These are phyloP conservation scores for Drosophila pseudotalamancana DNA, from an alignment of 2,888 invertebrate species.

Conservation along the genomic window DNA sequence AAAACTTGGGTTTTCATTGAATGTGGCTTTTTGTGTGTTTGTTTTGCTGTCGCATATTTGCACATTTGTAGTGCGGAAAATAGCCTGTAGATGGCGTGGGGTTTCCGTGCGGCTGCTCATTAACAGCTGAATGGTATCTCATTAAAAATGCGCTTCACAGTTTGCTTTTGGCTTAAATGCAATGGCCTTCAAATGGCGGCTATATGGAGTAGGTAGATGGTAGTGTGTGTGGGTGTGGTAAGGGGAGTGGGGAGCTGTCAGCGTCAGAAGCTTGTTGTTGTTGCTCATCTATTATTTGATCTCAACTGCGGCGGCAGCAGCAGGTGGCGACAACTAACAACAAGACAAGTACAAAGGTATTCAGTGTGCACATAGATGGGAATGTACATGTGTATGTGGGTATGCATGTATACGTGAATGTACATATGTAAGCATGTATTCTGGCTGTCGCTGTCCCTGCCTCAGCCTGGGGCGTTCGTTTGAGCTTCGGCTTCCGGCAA, in stretches of 20 bases:
- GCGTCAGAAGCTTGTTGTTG: not conserved
- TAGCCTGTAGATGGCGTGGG: conserved; percentile 10
- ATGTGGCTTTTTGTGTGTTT: conserved; percentile 8
- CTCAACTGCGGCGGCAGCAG: conserved; percentile 22
- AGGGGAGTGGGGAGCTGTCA: too few relatives aligned
- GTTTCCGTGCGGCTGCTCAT: conserved; percentile 51
- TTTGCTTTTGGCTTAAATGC: conserved; percentile 34
- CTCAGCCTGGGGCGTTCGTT: conserved; percentile 70
- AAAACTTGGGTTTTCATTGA: conserved; percentile 19
- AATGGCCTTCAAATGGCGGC: conserved; percentile 7
- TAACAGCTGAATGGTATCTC: conserved; percentile 66
- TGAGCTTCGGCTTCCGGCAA: conserved; percentile 78
- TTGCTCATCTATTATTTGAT: conserved; percentile 55
- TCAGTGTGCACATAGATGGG: not conserved
- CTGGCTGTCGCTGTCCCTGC: conserved; percentile 1
- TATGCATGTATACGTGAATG: not conserved
- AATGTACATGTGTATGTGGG: not conserved
- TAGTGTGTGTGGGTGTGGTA: not conserved
- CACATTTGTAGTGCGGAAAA: conserved; percentile 22
- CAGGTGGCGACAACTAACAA: conserved; percentile 66
- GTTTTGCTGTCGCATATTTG: conserved; percentile 1
- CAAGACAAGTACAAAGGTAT: conserved; percentile 27
- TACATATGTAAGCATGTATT: conserved; percentile 5
- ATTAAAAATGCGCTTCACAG: conserved; percentile 61
- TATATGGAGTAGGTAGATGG: too few relatives aligned